Evolutionary conservation across 2,888 invertebrate species (phyloP).

Genomic region (Ornithoptera alexandrae): DNA sequence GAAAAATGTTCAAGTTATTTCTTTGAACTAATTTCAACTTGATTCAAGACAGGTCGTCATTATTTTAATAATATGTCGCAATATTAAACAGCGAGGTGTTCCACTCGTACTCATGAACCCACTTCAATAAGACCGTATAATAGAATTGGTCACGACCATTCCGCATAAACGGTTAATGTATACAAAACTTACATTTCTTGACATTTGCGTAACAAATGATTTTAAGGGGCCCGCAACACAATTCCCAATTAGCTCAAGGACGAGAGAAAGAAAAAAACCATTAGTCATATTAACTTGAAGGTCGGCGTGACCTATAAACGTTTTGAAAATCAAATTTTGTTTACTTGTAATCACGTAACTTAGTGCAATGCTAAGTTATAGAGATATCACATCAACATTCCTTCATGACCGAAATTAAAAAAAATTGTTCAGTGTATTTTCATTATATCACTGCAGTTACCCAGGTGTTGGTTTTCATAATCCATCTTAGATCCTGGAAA

Average conservation of each 20-base stretch:
- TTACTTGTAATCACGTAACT: constrained; percentile 5
- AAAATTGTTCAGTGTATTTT: too few relatives aligned
- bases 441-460: too few relatives aligned
- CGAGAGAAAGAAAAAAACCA: constrained; percentile 34
- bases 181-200: constrained; percentile 24
- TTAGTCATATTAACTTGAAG: constrained; percentile 31
- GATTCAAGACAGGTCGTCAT: constrained; percentile 17
- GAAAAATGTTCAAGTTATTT: constrained; percentile 16
- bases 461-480: too few relatives aligned
- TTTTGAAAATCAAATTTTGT: constrained; percentile 16
- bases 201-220: constrained; percentile 32
- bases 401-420: too few relatives aligned
- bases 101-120: background rate
- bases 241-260: constrained; percentile 51
- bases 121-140: constrained; percentile 10
- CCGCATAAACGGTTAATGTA: constrained; percentile 10
- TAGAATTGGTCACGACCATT: constrained; percentile 25
- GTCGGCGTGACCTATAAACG: constrained; percentile 39
- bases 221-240: constrained; percentile 25
- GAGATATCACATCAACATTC: background rate
- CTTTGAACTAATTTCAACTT: constrained; percentile 20
- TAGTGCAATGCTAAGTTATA: constrained; percentile 1
- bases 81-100: constrained; percentile 17
- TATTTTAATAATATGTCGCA: constrained; percentile 19
- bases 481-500: too few relatives aligned